phyloP scores from a whole-genome alignment of 2,113 vertebrate species.

The Melanostigma gelatinosum region DNA sequence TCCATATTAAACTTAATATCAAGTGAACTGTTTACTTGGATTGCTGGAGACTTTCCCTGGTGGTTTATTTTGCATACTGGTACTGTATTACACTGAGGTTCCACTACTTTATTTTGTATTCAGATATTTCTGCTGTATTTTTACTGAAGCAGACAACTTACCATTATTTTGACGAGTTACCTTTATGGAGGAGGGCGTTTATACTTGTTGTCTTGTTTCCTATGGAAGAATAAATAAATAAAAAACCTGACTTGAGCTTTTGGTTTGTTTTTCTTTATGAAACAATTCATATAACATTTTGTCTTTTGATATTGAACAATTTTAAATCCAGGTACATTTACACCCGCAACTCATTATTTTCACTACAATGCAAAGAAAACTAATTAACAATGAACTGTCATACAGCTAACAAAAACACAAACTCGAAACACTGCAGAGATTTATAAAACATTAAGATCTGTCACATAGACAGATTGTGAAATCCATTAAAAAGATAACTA shows the following conservation, averaged over 20 bases:
- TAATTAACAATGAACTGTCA: not conserved
- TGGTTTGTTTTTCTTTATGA: not conserved
- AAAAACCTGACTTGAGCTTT: not conserved
- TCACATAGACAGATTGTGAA: not conserved
- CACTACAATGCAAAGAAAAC: not conserved
- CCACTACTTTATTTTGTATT: slow-evolving; percentile 8
- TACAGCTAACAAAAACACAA: not conserved
- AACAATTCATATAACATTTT: not conserved
- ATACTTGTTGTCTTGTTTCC: slow-evolving; percentile 26
- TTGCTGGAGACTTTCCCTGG: slow-evolving; percentile 2
- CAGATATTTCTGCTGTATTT: not conserved
- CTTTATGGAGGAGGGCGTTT: not conserved
- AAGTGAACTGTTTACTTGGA: slow-evolving; percentile 31
- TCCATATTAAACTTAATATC: slow-evolving; percentile 48
- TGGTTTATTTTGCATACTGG: slow-evolving; percentile 30
- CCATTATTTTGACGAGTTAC: not conserved
- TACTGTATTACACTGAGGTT: slow-evolving; percentile 32
- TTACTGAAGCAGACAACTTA: not conserved
- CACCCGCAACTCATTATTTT: not conserved
- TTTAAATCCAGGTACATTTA: not conserved
- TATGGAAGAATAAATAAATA: slow-evolving; percentile 43
- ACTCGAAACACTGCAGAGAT: not conserved
- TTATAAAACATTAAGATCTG: not conserved
- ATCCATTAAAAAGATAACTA: not conserved
- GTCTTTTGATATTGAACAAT: not conserved